A percentile compares a stretch with the other conserved stretches of the same genome.
Conservation (phyloP, 2,888 invertebrate genomes). For the Neoaliturus tenellus region DNA sequence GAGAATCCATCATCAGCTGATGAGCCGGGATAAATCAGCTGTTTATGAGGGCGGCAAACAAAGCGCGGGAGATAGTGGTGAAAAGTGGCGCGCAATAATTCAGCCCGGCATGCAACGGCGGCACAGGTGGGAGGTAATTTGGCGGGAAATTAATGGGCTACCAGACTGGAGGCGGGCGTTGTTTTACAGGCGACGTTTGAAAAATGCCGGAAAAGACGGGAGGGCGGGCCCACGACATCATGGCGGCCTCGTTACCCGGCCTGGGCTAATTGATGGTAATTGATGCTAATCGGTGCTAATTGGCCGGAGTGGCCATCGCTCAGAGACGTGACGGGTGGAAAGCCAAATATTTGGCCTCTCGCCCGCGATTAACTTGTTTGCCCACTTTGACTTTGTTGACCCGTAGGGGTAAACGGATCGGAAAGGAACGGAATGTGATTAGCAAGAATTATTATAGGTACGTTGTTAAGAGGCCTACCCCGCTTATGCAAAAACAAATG, state of each 20-base stretch:
- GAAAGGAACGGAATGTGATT: too few species aligned
- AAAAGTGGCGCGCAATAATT: slow-evolving; percentile 55
- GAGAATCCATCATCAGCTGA: slow-evolving; percentile 47
- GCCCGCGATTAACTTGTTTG: slow-evolving; percentile 38
- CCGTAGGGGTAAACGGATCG: too few species aligned
- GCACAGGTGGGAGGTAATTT: slow-evolving; percentile 56
- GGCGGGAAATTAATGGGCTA: slow-evolving; percentile 55
- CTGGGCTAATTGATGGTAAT: neutral
- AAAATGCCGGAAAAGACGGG: neutral
- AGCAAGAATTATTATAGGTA: too few species aligned
- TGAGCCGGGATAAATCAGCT: slow-evolving; percentile 41
- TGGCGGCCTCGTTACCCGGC: neutral
- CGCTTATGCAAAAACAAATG: too few species aligned
- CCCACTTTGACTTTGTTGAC: slow-evolving; percentile 24
- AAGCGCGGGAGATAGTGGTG: slow-evolving; percentile 47
- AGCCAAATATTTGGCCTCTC: slow-evolving; percentile 33
- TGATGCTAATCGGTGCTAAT: neutral
- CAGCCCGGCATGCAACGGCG: neutral
- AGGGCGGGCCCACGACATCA: slow-evolving; percentile 14
- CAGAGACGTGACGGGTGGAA: neutral
- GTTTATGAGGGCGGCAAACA: slow-evolving; percentile 43
- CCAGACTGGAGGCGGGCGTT: slow-evolving; percentile 39
- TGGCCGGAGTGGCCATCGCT: neutral
- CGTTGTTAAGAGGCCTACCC: too few species aligned
- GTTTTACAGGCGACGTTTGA: slow-evolving; percentile 31